Percentiles rank a stretch among this genome's conserved stretches.
phyloP scores from a whole-genome alignment of 2,888 invertebrate genomes.

The Lomographa bimaculata region DNA sequence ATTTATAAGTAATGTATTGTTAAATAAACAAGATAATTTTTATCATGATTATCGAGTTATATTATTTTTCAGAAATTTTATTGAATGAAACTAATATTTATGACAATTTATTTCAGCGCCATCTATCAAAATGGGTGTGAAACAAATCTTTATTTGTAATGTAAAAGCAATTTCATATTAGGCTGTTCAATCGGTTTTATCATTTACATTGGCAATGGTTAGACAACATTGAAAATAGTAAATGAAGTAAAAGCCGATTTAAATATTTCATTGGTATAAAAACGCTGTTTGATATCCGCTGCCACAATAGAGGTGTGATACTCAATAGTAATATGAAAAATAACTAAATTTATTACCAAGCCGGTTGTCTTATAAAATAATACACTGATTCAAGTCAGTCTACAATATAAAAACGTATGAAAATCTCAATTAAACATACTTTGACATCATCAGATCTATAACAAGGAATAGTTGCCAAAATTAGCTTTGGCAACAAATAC shows the following conservation, averaged over 20 bases:
- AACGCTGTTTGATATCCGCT: constrained; percentile 10
- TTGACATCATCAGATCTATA: too few species aligned
- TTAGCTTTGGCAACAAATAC: constrained; percentile 15
- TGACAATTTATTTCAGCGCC: constrained; percentile 6
- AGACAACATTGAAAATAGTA: constrained; percentile 40
- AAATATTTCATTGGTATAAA: constrained; percentile 2
- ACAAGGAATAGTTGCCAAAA: too few species aligned
- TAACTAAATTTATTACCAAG: constrained; percentile 2
- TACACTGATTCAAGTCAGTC: constrained; percentile 22
- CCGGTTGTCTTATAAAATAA: too few species aligned
- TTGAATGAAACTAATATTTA: constrained; percentile 3
- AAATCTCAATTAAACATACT: constrained; percentile 4
- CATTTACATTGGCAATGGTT: constrained; percentile 45
- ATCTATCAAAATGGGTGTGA: constrained; percentile 6
- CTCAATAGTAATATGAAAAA: too few species aligned
- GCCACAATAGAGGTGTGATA: too few species aligned
- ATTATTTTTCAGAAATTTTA: constrained; percentile 2
- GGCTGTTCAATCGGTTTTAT: too few species aligned
- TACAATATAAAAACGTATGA: constrained; percentile 11
- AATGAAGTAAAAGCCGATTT: constrained; percentile 24
- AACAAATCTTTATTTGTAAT: constrained; percentile 10
- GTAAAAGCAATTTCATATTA: too few species aligned
- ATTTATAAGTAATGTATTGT: constrained; percentile 3
- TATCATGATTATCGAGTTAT: constrained; percentile 41
- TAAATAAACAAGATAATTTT: constrained; percentile 29